Evolutionary conservation across 2,797 vertebrate genomes (phyloP), one percentile per base, ranked within the genome.

Genomic region (Scolopax bukidnonensis): DNA sequence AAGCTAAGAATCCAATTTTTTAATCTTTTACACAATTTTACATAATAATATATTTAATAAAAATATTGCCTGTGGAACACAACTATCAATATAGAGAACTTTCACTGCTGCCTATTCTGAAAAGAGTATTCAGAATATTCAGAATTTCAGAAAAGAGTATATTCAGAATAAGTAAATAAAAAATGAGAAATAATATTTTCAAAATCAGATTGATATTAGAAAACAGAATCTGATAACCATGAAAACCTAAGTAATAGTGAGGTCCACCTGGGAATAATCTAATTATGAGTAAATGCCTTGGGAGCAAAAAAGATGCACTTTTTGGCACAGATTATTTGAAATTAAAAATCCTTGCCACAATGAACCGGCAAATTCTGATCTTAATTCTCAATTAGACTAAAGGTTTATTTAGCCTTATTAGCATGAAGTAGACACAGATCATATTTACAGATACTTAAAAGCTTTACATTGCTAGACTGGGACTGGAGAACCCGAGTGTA

Each of bases 1-100:
- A 73, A 91, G 18, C n/a, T 51, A 96, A 87, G 53, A 95, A 95
- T 64, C 28, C 56, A 60, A 84, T 93, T 90, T 97, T 93, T 64
- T 93, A 24, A 67, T 56, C 79, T 28, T 56, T 24, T 59, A 69
- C 12, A 53, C 9, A 48, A 48, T 90, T 93, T 96, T 89, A 93
- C 30, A 74, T 32, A 90, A 43, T 23, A 80, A 80, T 54, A 13
- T 53, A 65, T 87, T 84, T 87, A 60, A 60, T 50, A 77, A 84
- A 93, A 94, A 78, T 57, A 81, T 32, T 65, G 56, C 43, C 73
- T 91, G 27, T 40, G 53, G 70, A 88, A 68, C 28, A 88, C 13
- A 79, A 21, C 33, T 80, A 48, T 60, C 28, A 59, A 70, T 33
- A 78, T 2, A 70, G 32, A 90, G 15, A 85, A 65, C 3, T 54